Conservation (phyloP, 2,113 vertebrate species). For the Megaleporinus macrocephalus region DNA sequence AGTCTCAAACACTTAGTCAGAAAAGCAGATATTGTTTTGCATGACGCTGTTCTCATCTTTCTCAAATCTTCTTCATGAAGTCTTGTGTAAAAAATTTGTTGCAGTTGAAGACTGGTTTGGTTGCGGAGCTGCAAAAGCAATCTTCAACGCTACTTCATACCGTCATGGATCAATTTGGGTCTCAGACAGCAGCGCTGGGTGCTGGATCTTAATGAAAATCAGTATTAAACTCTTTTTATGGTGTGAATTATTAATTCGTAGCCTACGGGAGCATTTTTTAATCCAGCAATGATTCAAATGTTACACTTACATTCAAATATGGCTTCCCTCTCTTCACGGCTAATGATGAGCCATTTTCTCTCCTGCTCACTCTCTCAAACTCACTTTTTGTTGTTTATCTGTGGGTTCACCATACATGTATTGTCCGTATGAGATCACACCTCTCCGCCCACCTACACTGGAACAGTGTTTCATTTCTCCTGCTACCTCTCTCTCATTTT, state of each 20-base stretch:
- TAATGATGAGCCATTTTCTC: conserved; percentile 14
- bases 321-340: not conserved
- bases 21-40: not conserved
- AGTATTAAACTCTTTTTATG: conserved; percentile 14
- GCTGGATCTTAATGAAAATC: conserved; percentile 26
- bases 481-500: not conserved
- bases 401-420: not conserved
- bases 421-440: not conserved
- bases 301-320: not conserved
- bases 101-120: not conserved
- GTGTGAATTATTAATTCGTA: conserved; percentile 10
- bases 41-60: not conserved
- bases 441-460: not conserved
- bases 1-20: not conserved
- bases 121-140: not conserved
- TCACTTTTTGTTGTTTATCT: conserved; percentile 2
- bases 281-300: conserved; percentile 6
- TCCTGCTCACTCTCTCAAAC: not conserved
- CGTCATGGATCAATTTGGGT: conserved; percentile 1
- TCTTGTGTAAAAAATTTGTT: not conserved
- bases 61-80: not conserved
- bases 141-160: conserved; percentile 7
- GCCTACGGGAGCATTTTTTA: conserved; percentile 14
- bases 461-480: not conserved
- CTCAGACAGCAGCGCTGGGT: conserved; percentile 2